Conservation (phyloP, 2,113 vertebrate genomes). For the Oryzias javanicus region DNA sequence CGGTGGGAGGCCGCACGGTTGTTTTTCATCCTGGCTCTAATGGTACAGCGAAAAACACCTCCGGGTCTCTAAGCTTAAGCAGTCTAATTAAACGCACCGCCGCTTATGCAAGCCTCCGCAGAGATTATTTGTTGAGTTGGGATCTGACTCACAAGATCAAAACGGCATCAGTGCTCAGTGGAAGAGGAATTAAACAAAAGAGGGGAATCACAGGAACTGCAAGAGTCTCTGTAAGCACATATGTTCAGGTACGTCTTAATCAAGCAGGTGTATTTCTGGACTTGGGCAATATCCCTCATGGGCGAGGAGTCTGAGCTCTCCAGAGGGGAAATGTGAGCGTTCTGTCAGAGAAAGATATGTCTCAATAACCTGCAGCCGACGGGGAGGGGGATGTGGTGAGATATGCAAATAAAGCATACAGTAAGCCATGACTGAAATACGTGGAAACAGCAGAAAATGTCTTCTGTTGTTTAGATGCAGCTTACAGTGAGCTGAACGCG, state of each 20-base stretch:
- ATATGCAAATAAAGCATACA: slow-evolving; percentile 20
- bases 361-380: slow-evolving; percentile 58
- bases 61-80: slow-evolving; percentile 69
- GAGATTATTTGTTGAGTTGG: slow-evolving; percentile 72
- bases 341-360: slow-evolving; percentile 63
- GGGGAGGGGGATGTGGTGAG: slow-evolving; percentile 18
- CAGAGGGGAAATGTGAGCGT: slow-evolving; percentile 60
- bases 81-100: slow-evolving; percentile 74
- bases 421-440: neutral
- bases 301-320: slow-evolving; percentile 51
- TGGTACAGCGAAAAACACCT: slow-evolving; percentile 69
- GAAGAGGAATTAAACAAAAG: slow-evolving; percentile 60
- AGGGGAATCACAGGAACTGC: slow-evolving; percentile 60
- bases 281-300: slow-evolving; percentile 62
- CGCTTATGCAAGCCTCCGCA: slow-evolving; percentile 62
- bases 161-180: slow-evolving; percentile 52
- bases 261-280: slow-evolving; percentile 71
- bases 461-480: slow-evolving; percentile 12
- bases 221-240: slow-evolving; percentile 64
- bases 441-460: neutral
- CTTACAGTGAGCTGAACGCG: slow-evolving; percentile 33
- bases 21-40: slow-evolving; percentile 69
- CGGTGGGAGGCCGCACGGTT: slow-evolving; percentile 56
- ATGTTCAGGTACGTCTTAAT: slow-evolving; percentile 73
- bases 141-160: slow-evolving; percentile 64